These are phyloP conservation scores for Callospermophilus lateralis DNA, from an alignment of 2,113 vertebrate genomes.

Conservation along the genomic window DNA sequence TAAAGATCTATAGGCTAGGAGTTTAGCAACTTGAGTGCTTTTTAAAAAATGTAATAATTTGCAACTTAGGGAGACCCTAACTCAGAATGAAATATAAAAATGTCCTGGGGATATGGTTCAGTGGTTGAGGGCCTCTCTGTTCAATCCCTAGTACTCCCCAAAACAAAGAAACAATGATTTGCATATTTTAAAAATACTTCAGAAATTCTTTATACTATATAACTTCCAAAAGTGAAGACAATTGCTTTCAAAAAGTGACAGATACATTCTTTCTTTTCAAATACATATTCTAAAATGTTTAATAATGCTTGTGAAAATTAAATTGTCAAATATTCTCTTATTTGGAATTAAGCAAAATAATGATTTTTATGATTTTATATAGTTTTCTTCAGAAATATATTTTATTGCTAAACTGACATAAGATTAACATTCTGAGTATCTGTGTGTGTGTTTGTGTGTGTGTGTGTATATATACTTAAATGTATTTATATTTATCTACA, in stretches of 20 bases:
- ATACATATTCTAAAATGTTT: background rate
- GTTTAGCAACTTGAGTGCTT: background rate
- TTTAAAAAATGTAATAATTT: background rate
- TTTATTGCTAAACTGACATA: background rate
- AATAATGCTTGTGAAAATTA: background rate
- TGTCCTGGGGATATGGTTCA: too few species aligned
- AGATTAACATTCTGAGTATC: background rate
- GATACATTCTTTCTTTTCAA: background rate
- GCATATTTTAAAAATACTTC: background rate
- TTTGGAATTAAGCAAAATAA: background rate
- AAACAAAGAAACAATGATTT: too few species aligned
- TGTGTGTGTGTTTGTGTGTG: background rate
- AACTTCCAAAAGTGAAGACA: background rate
- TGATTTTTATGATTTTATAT: background rate
- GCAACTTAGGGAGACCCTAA: too few species aligned
- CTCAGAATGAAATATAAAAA: too few species aligned
- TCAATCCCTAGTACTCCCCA: too few species aligned
- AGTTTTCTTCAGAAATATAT: background rate
- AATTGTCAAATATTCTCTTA: background rate
- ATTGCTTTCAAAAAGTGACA: background rate
- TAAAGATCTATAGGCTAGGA: background rate
- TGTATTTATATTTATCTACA: background rate
- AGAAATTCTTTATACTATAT: background rate
- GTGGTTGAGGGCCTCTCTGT: too few species aligned
- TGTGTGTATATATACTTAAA: background rate